These are phyloP conservation scores for Bucorvus abyssinicus DNA, from an alignment of 2,797 vertebrate species.

Conservation along the genomic window DNA sequence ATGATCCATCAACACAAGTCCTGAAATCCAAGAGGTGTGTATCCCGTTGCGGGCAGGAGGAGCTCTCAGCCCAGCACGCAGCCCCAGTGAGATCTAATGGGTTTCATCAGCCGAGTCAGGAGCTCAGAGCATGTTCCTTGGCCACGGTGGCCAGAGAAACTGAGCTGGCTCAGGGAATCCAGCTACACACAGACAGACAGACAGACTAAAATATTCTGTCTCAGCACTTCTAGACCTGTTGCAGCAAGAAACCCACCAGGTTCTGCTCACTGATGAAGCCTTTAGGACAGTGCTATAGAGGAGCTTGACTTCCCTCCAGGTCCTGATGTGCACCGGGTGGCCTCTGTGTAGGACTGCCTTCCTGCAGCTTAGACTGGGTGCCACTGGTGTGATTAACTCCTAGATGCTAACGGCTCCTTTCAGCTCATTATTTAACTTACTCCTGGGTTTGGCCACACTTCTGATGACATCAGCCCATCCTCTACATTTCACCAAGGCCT, in stretches of 20 bases:
- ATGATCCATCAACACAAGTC: neutral
- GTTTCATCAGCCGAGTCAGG: neutral
- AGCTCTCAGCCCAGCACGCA: neutral
- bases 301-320: neutral
- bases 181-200: neutral
- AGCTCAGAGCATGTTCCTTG: neutral
- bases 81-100: neutral
- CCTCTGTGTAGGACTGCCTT: neutral
- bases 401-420: neutral
- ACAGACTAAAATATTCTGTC: neutral
- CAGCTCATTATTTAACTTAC: neutral
- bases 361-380: neutral
- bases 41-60: neutral
- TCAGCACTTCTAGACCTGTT: neutral
- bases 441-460: neutral
- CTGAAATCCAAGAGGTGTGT: neutral
- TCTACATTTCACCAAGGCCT: neutral
- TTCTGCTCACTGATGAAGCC: neutral
- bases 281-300: too few relatives aligned
- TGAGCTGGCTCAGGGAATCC: neutral
- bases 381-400: neutral
- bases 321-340: neutral
- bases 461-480: neutral
- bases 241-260: neutral
- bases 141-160: neutral